Evolutionary conservation across 2,797 vertebrate genomes (phyloP).

Genomic region (Anguilla pacifica): DNA sequence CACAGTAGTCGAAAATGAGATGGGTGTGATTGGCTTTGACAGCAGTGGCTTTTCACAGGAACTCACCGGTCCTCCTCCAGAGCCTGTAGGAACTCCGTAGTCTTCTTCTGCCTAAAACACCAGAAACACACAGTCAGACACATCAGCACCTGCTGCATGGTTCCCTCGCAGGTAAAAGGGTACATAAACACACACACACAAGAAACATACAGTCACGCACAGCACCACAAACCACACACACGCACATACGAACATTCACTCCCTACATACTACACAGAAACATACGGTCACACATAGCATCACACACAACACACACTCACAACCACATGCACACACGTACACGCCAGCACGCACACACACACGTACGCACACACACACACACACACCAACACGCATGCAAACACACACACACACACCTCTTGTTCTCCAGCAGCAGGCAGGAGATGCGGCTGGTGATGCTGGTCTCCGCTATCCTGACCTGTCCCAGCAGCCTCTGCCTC

Average conservation of each 20-base stretch:
- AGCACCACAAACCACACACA: not conserved
- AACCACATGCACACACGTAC: not conserved
- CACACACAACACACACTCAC: not conserved
- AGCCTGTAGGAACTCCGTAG: conserved; percentile 84
- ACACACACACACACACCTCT: conserved; percentile 75
- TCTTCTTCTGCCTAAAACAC: conserved; percentile 82
- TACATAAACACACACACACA: not conserved
- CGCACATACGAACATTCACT: not conserved
- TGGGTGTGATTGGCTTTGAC: not conserved
- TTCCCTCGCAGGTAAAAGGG: not conserved
- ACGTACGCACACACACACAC: conserved; percentile 52
- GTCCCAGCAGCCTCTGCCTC: conserved; percentile 77
- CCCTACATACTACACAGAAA: not conserved
- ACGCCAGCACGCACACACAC: not conserved
- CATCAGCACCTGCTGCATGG: too few species aligned
- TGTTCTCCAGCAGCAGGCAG: conserved; percentile 83
- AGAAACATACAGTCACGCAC: not conserved
- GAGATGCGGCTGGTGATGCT: conserved; percentile 75
- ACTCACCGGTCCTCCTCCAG: conserved; percentile 91
- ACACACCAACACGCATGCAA: not conserved
- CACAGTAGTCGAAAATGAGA: not conserved
- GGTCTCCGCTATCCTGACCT: conserved; percentile 79
- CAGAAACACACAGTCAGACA: conserved; percentile 11
- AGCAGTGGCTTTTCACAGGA: conserved; percentile 8
- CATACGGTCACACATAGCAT: not conserved